A percentile compares a stretch with the other conserved stretches of the same genome.
These are phyloP conservation scores for Eumerus sabulonum DNA, from an alignment of 2,888 invertebrate genomes.

Conservation along the genomic window DNA sequence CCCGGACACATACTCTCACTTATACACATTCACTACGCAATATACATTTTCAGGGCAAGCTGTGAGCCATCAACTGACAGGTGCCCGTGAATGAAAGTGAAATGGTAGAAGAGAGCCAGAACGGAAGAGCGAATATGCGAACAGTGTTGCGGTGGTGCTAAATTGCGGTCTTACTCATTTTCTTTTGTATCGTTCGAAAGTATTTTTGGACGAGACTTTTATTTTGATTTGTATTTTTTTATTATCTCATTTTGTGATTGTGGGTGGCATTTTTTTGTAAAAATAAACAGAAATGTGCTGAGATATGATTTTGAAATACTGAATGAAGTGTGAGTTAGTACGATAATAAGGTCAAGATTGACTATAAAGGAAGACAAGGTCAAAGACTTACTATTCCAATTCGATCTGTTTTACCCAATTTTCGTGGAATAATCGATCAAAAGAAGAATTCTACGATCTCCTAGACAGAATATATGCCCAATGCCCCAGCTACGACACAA, in stretches of 20 bases:
- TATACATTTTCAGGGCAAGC: too few species aligned
- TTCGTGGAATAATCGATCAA: too few species aligned
- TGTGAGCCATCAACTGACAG: constrained; percentile 25
- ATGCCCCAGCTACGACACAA: too few species aligned
- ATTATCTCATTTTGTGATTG: constrained; percentile 14
- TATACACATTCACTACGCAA: neutral
- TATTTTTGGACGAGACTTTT: constrained; percentile 1
- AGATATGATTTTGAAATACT: constrained; percentile 33
- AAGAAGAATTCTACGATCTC: too few species aligned
- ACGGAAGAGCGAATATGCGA: neutral
- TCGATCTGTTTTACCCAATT: too few species aligned
- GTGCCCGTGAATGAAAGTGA: constrained; percentile 48
- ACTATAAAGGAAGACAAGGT: too few species aligned
- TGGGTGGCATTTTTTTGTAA: constrained; percentile 31
- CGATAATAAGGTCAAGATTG: constrained; percentile 25
- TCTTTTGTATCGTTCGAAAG: neutral
- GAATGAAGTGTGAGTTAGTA: constrained; percentile 7
- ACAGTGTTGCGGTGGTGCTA: constrained; percentile 53
- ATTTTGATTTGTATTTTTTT: constrained; percentile 30
- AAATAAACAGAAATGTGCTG: constrained; percentile 43
- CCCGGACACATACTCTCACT: constrained; percentile 2
- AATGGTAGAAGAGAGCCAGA: constrained; percentile 28
- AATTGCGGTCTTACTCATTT: neutral
- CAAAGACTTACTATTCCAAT: too few species aligned
- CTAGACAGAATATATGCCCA: too few species aligned